These are phyloP conservation scores for Pissodes strobi DNA, from an alignment of 1,140 invertebrate genomes.

Conservation along the genomic window DNA sequence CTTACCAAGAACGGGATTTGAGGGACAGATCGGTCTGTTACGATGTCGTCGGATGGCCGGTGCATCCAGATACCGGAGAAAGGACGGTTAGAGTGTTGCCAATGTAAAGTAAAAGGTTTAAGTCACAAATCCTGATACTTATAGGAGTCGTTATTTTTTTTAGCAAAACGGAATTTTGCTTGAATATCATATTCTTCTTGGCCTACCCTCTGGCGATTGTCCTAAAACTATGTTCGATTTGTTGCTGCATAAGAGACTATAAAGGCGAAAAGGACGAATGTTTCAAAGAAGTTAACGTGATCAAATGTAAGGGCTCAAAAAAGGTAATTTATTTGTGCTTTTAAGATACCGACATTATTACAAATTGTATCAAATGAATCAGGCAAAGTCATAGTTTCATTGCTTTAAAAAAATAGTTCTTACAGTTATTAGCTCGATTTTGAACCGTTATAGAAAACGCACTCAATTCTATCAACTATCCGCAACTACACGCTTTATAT, in stretches of 20 bases:
- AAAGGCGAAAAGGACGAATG: constrained; percentile 29
- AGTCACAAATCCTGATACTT: neutral
- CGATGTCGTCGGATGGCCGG: constrained; percentile 59
- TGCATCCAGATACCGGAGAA: constrained; percentile 60
- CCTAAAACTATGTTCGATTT: constrained; percentile 36
- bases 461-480: no score
- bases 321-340: no score
- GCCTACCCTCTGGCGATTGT: constrained; percentile 47
- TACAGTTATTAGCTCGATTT: no score
- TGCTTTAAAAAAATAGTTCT: no score
- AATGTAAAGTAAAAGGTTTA: constrained; percentile 31
- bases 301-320: constrained; percentile 30
- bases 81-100: constrained; percentile 47
- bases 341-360: no score
- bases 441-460: no score
- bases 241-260: constrained; percentile 39
- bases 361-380: no score
- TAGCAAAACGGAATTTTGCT: constrained; percentile 48
- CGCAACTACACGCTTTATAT: no score
- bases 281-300: constrained; percentile 41
- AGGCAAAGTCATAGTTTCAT: no score
- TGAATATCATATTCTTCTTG: constrained; percentile 53
- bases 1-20: constrained; percentile 58
- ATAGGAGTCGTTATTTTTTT: constrained; percentile 16
- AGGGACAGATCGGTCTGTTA: constrained; percentile 54